phyloP scores from a whole-genome alignment of 2,113 vertebrate genomes.

The Phalacrocorax brasilianus region DNA sequence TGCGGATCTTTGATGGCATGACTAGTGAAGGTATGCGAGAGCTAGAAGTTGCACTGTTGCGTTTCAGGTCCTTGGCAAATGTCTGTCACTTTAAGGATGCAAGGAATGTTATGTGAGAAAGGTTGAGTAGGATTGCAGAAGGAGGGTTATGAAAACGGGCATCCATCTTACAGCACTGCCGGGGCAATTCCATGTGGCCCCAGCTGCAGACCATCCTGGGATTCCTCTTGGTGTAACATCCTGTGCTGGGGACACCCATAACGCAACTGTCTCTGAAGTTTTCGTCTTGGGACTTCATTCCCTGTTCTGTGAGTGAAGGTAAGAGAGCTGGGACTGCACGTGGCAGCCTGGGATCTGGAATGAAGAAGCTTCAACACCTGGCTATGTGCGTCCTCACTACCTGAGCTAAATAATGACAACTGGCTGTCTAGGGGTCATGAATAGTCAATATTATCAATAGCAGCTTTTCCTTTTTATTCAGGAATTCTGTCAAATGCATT shows the following conservation, averaged over 20 bases:
- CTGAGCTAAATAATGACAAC: background rate
- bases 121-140: background rate
- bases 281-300: background rate
- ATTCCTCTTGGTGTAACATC: background rate
- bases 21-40: background rate
- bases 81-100: background rate
- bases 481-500: background rate
- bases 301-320: background rate
- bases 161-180: background rate
- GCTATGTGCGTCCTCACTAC: background rate
- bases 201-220: background rate
- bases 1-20: accelerated
- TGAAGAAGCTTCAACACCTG: background rate
- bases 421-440: background rate
- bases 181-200: background rate
- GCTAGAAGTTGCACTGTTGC: background rate
- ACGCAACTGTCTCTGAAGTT: accelerated
- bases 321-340: background rate
- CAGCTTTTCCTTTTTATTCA: background rate
- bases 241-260: accelerated
- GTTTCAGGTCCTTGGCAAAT: background rate
- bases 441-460: background rate
- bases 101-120: background rate
- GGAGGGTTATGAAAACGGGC: background rate
- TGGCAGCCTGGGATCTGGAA: background rate